Percentiles rank a stretch among this genome's conserved stretches.
These are phyloP conservation scores for Esox masquinongy DNA, from an alignment of 2,797 vertebrate species.

Conservation along the genomic window DNA sequence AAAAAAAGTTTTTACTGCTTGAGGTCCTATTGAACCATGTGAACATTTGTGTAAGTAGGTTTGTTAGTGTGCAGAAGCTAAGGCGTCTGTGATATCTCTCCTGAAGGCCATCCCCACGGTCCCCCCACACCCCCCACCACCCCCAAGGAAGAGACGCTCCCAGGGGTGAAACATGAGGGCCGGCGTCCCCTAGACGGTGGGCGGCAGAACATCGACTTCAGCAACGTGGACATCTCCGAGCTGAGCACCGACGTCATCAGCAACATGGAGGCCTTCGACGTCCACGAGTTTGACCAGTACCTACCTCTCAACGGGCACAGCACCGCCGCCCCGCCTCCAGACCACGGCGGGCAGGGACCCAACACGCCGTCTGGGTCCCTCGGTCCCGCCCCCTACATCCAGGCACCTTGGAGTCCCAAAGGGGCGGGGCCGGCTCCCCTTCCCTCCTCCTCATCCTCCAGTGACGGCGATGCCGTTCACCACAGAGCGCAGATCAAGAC, in stretches of 20 bases:
- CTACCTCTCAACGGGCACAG: slow-evolving; percentile 77
- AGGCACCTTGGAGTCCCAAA: slow-evolving; percentile 79
- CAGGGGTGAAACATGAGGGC: slow-evolving; percentile 77
- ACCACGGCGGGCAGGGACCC: slow-evolving; percentile 45
- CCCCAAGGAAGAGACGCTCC: slow-evolving; percentile 83
- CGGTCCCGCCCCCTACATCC: slow-evolving; percentile 51
- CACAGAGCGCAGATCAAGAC: slow-evolving; percentile 85
- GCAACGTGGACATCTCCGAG: slow-evolving; percentile 90
- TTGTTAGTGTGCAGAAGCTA: not conserved
- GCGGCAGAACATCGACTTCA: slow-evolving; percentile 94
- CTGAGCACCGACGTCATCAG: slow-evolving; percentile 90
- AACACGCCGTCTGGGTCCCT: slow-evolving; percentile 67
- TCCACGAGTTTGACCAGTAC: slow-evolving; percentile 91
- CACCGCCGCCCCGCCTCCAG: slow-evolving; percentile 48
- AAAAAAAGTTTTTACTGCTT: not conserved
- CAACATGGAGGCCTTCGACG: slow-evolving; percentile 88
- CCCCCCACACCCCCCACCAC: slow-evolving; percentile 89
- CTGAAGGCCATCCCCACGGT: slow-evolving; percentile 83
- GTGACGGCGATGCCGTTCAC: slow-evolving; percentile 59
- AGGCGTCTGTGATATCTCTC: not conserved
- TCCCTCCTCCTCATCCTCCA: slow-evolving; percentile 33
- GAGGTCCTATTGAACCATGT: not conserved
- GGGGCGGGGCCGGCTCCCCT: slow-evolving; percentile 51
- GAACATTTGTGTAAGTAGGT: not conserved
- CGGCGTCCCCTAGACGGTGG: slow-evolving; percentile 71